Evolutionary conservation across 2,888 invertebrate genomes (phyloP).

Genomic region (Agonopterix alstromeriana): DNA sequence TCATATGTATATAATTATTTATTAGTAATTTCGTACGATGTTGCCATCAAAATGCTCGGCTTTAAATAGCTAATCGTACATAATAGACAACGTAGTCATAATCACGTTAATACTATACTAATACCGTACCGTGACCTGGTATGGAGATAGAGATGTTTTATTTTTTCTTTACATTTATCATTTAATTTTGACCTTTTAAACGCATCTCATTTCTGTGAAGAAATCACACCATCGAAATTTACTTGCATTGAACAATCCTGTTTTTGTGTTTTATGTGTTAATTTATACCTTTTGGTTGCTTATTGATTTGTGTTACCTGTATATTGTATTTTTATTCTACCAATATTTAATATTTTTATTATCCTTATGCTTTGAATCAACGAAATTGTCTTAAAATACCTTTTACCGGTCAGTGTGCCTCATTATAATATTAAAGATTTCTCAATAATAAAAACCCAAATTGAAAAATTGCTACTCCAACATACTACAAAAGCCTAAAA

Average conservation of each 20-base stretch:
- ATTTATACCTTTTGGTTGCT: slow-evolving; percentile 20
- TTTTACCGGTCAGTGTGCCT: no score
- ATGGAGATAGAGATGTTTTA: slow-evolving; percentile 8
- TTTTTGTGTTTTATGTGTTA: slow-evolving; percentile 30
- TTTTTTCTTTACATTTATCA: slow-evolving; percentile 19
- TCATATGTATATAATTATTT: no score
- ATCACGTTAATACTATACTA: slow-evolving; percentile 15
- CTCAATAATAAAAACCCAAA: no score
- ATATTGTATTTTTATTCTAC: background rate
- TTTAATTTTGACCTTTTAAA: slow-evolving; percentile 16
- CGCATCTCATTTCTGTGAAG: slow-evolving; percentile 46
- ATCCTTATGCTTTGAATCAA: no score
- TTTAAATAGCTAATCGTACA: slow-evolving; percentile 29
- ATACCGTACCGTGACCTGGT: slow-evolving; percentile 9
- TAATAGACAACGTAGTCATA: slow-evolving; percentile 14
- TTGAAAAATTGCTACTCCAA: no score
- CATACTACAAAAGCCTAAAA: no score
- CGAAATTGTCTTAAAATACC: no score
- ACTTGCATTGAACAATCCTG: slow-evolving; percentile 51
- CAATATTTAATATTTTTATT: background rate
- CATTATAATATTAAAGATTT: no score
- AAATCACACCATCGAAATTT: slow-evolving; percentile 75
- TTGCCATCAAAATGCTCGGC: slow-evolving; percentile 28
- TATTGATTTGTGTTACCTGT: slow-evolving; percentile 14
- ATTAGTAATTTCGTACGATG: slow-evolving; percentile 17